A percentile compares a stretch with the other conserved stretches of the same genome.
These are phyloP conservation scores for Carassius gibelio DNA, from an alignment of 2,113 vertebrate species.

Conservation along the genomic window DNA sequence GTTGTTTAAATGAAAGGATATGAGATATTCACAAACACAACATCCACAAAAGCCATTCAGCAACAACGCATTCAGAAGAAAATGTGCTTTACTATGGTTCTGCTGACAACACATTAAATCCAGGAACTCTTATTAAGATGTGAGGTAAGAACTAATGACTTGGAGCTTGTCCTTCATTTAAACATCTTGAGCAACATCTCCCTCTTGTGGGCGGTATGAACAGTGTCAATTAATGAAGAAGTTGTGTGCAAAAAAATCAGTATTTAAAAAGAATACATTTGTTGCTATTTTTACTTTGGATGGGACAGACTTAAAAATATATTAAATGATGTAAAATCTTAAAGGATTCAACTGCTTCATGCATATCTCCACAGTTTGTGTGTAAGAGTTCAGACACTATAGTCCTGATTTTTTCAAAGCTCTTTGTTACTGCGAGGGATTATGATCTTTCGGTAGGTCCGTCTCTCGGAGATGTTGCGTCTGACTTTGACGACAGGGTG, in stretches of 20 bases:
- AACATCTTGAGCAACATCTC: constrained; percentile 54
- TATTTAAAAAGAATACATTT: background rate
- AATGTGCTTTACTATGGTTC: background rate
- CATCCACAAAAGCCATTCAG: constrained; percentile 9
- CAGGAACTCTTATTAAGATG: background rate
- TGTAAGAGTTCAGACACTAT: background rate
- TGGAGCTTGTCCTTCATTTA: background rate
- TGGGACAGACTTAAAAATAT: background rate
- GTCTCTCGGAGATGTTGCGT: constrained; percentile 88
- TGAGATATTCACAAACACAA: constrained; percentile 54
- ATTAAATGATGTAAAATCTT: background rate
- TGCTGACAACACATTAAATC: background rate
- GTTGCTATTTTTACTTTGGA: background rate
- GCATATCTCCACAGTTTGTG: background rate
- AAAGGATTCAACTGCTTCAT: background rate
- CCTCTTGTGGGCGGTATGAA: constrained; percentile 64
- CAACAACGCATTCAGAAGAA: background rate
- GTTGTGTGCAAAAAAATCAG: background rate
- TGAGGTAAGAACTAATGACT: constrained; percentile 4
- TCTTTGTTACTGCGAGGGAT: constrained; percentile 80
- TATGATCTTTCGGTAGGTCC: constrained; percentile 84
- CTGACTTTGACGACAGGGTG: constrained; percentile 78
- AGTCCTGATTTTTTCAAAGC: constrained; percentile 63
- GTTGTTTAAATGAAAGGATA: constrained; percentile 67
- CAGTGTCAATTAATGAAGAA: background rate